phyloP scores from a whole-genome alignment of 2,797 vertebrate species.

The Eulemur rubriventer region DNA sequence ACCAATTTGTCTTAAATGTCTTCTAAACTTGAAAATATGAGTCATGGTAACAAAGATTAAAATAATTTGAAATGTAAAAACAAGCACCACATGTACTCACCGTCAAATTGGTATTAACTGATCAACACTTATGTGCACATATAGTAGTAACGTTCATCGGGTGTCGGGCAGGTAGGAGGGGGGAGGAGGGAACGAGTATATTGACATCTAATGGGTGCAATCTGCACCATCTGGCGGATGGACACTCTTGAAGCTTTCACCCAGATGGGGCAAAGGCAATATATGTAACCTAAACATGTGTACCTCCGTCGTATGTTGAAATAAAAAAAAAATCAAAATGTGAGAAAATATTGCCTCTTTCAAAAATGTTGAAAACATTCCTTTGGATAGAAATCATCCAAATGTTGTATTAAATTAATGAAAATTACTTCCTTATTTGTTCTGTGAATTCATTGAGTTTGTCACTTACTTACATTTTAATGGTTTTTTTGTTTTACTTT shows the following conservation, averaged over 20 bases:
- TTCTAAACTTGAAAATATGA: background rate
- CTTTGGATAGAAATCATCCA: background rate
- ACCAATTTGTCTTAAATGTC: background rate
- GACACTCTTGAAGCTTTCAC: no score
- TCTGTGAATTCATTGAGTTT: background rate
- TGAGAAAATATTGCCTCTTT: background rate
- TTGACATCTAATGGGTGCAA: no score
- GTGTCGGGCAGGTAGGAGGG: no score
- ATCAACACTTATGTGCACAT: no score
- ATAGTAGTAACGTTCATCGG: no score
- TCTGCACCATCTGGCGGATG: no score
- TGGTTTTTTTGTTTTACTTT: constrained; percentile 66
- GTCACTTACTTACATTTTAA: background rate
- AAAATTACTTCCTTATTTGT: background rate
- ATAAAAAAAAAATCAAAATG: background rate
- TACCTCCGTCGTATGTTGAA: no score
- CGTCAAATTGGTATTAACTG: no score
- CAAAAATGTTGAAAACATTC: background rate
- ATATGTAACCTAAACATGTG: no score
- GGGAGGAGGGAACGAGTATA: no score
- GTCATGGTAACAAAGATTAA: background rate
- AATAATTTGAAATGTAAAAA: background rate
- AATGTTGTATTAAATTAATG: background rate
- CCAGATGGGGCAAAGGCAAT: no score
- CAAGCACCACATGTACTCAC: no score